Evolutionary conservation across 2,113 vertebrate genomes (phyloP).

Genomic region (Scolopax mira): DNA sequence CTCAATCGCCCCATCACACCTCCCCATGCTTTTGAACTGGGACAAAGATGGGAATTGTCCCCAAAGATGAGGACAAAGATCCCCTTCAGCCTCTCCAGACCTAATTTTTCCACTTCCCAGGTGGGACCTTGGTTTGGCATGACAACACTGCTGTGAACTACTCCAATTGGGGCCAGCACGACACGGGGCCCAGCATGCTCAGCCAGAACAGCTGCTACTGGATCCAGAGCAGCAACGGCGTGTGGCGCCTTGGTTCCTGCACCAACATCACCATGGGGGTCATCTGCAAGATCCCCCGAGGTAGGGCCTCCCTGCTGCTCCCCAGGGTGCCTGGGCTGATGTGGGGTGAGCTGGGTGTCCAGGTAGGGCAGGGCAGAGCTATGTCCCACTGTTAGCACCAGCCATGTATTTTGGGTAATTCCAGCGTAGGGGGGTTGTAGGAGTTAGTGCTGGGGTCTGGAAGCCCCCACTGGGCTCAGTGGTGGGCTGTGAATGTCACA

Average conservation of each 20-base stretch:
- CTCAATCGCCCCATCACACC: neutral
- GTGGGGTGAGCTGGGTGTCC: neutral
- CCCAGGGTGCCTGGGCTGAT: neutral
- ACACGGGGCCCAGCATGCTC: slow-evolving; percentile 87
- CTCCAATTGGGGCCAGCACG: slow-evolving; percentile 92
- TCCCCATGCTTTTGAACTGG: neutral
- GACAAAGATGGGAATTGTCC: neutral
- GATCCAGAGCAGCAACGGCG: slow-evolving; percentile 92
- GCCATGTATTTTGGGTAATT: neutral
- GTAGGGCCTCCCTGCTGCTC: slow-evolving; percentile 62
- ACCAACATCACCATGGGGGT: slow-evolving; percentile 90
- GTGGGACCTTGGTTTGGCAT: slow-evolving; percentile 87
- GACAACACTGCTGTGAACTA: slow-evolving; percentile 86
- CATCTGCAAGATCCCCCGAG: slow-evolving; percentile 90
- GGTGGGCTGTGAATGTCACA: neutral
- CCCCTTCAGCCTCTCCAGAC: neutral
- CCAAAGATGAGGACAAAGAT: too few species aligned
- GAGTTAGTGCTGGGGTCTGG: neutral
- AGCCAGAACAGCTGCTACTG: slow-evolving; percentile 96
- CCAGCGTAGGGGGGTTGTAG: too few species aligned
- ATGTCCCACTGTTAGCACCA: neutral
- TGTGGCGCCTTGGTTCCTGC: slow-evolving; percentile 91
- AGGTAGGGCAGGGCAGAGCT: neutral
- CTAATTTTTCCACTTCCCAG: slow-evolving; percentile 55
- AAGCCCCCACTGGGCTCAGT: neutral